Conservation (phyloP, 2,113 vertebrate genomes). For the Bostrychus sinensis region DNA sequence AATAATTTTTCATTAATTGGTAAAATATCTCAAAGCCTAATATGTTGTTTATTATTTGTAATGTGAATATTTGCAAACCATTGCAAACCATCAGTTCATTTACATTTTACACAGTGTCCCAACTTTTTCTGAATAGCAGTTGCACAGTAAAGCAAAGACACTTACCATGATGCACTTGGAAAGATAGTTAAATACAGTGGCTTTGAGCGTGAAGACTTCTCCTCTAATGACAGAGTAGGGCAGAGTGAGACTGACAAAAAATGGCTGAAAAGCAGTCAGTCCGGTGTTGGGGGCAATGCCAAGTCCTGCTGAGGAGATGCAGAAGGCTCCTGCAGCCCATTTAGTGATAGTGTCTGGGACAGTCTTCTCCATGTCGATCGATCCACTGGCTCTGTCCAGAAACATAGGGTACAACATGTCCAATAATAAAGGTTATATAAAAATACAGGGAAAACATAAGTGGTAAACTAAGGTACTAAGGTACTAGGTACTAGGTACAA, state of each 20-base stretch:
- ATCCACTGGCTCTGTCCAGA: constrained; percentile 58
- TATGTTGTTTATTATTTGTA: no score
- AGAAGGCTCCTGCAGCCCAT: constrained; percentile 88
- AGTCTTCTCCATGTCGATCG: constrained; percentile 63
- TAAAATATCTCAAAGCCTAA: no score
- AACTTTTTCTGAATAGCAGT: no score
- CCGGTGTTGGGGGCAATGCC: constrained; percentile 78
- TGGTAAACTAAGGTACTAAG: neutral
- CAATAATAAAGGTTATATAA: neutral
- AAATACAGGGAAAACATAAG: neutral
- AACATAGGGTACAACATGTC: neutral
- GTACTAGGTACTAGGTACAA: no score
- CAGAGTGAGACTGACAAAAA: constrained; percentile 83
- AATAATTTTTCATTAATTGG: no score
- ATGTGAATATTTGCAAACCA: no score
- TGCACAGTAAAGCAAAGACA: neutral
- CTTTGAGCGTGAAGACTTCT: constrained; percentile 83
- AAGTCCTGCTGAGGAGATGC: constrained; percentile 83
- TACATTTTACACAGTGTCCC: no score
- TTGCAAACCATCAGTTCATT: no score
- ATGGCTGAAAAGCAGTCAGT: constrained; percentile 82
- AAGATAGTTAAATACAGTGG: constrained; percentile 87
- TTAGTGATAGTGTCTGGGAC: constrained; percentile 89
- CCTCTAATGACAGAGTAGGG: constrained; percentile 85
- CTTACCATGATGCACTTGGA: constrained; percentile 85